Conservation (phyloP, 2,888 invertebrate species). For the Plagiodera versicolora region DNA sequence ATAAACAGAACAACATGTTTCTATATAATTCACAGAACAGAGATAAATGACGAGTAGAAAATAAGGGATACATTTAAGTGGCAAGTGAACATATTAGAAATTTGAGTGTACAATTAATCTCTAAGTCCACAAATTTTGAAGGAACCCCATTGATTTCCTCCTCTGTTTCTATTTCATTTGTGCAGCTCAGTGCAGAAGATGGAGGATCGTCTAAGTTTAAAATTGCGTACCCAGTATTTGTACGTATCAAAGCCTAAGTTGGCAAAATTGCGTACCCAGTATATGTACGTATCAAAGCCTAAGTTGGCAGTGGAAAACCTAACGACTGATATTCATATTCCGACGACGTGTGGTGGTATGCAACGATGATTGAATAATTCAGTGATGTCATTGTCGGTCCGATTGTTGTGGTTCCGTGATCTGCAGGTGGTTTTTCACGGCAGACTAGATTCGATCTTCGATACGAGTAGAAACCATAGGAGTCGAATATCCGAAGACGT, state of each 20-base stretch:
- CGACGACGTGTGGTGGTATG: constrained; percentile 33
- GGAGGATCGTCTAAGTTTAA: too few species aligned
- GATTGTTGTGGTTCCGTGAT: constrained; percentile 30
- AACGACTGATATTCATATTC: not conserved
- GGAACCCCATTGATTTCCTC: too few species aligned
- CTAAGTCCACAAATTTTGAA: too few species aligned
- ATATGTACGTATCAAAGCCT: not conserved
- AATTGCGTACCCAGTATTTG: not conserved
- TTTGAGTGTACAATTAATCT: too few species aligned
- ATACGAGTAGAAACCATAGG: constrained; percentile 25
- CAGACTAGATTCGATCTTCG: constrained; percentile 23
- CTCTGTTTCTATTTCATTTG: too few species aligned
- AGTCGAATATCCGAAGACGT: constrained; percentile 23
- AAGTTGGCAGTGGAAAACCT: not conserved
- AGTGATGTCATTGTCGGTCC: constrained; percentile 42
- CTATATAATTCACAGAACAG: too few species aligned
- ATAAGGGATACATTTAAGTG: too few species aligned
- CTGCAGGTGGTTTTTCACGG: constrained; percentile 33
- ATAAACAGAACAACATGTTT: too few species aligned
- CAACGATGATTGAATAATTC: constrained; percentile 38
- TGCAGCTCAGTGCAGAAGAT: too few species aligned
- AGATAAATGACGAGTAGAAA: too few species aligned
- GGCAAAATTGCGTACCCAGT: not conserved
- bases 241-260: too few species aligned
- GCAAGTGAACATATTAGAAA: too few species aligned